Conservation (phyloP, 2,113 vertebrate genomes). For the Solea senegalensis region DNA sequence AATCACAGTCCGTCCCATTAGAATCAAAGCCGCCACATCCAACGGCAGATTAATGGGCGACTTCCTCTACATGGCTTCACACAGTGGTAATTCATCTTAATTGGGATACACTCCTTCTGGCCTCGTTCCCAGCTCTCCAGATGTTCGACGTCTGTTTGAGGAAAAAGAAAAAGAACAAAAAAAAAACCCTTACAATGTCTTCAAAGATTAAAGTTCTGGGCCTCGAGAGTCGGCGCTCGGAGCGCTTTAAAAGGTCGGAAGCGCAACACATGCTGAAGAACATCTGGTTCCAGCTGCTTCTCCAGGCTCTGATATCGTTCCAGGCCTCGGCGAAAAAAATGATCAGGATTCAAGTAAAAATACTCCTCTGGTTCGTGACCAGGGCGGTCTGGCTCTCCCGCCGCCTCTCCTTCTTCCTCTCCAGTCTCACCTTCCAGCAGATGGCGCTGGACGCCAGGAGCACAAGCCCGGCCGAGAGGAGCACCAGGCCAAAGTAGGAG, state of each 20-base stretch:
- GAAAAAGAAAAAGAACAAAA: neutral
- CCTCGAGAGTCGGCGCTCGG: conserved; percentile 27
- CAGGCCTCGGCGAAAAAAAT: neutral
- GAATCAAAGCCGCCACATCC: conserved; percentile 52
- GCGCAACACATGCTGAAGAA: conserved; percentile 20
- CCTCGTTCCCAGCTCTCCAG: conserved; percentile 65
- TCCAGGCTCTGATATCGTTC: neutral
- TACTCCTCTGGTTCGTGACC: conserved; percentile 86
- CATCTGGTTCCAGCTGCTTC: conserved; percentile 49
- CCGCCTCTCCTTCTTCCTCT: conserved; percentile 88
- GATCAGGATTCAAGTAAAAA: conserved; percentile 72
- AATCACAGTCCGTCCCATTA: conserved; percentile 43
- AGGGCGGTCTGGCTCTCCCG: conserved; percentile 93
- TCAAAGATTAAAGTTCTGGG: conserved; percentile 54
- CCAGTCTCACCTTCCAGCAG: conserved; percentile 92
- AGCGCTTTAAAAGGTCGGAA: conserved; percentile 25
- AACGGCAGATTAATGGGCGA: conserved; percentile 65
- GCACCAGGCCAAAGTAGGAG: conserved; percentile 91
- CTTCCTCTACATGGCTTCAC: conserved; percentile 61
- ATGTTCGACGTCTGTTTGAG: conserved; percentile 54
- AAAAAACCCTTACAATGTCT: conserved; percentile 42
- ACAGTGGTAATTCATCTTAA: conserved; percentile 67
- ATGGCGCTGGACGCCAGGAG: conserved; percentile 87
- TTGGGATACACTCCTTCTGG: conserved; percentile 62
- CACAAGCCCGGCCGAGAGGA: conserved; percentile 88